Conservation (phyloP, 2,797 vertebrate genomes). For the Acipenser oxyrinchus region DNA sequence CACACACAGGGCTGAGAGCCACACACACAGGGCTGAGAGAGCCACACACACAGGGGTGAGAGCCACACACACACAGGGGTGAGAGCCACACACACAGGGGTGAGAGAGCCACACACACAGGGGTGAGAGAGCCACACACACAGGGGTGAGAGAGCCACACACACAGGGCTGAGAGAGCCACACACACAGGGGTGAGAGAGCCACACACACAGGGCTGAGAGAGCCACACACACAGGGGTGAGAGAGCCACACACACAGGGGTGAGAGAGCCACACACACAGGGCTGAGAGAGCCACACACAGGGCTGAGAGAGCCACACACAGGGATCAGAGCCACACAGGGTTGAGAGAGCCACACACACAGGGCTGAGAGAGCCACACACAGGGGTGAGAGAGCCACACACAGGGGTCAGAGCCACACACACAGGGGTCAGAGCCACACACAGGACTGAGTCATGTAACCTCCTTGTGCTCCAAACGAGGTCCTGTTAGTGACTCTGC, state of each 20-base stretch:
- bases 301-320: background rate
- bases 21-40: background rate
- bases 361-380: background rate
- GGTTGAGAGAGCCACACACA: background rate
- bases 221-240: background rate
- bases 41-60: background rate
- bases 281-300: background rate
- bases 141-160: too few relatives aligned
- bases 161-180: constrained; percentile 4
- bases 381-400: background rate
- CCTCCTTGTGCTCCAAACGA: too few relatives aligned
- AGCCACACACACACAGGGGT: background rate
- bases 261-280: background rate
- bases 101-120: background rate
- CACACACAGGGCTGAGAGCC: too few relatives aligned
- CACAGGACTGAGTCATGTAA: too few relatives aligned
- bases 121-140: background rate
- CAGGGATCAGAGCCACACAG: background rate
- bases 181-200: too few relatives aligned
- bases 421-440: too few relatives aligned
- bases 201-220: background rate
- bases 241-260: background rate
- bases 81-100: background rate
- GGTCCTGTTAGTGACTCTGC: too few relatives aligned
- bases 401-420: too few relatives aligned